Evolutionary conservation across 1,140 invertebrate species (phyloP), one percentile per base, ranked within the genome.

Genomic region (Gonioctena quinquepunctata): DNA sequence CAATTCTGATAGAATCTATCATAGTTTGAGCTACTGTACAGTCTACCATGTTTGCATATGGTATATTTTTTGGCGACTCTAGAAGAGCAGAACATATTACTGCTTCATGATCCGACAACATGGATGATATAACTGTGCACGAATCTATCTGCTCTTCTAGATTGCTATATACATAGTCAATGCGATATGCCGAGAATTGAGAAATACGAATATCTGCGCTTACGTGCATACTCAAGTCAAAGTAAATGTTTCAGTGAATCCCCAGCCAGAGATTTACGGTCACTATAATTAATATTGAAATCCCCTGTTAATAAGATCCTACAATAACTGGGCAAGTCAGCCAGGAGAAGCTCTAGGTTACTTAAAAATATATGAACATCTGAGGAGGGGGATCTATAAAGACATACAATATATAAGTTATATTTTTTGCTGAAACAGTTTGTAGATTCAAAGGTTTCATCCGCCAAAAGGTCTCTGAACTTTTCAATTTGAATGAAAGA

Each of bases 401-500:
- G 3, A 50, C 49, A 50, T 5, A 50, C n/a, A 50, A 50, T n/a
- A 50, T 50, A 50, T 50, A n/a, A 19, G 49, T 50, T 50, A 50
- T 50, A 16, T 50, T 50, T 50, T 50, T 50, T 3, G 18, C 49
- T 16, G 18, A 4, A 50, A 50, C 49, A 50, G n/a, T 6, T 50
- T n/a, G 18, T 16, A 16, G n/a, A 50, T 19, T 50, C 49, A 19
- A 50, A 50, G 3, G 4, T 4, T 42, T 42, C n/a, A 42, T 42
- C 33, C n/a, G n/a, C 49, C 19, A 3, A 50, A 16, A 50, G 49
- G 18, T 50, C 19, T 16, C n/a, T 19, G 18, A 50, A 50, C 49
- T 50, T 50, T 16, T 50, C 49, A 50, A 50, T n/a, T 50, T 50
- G 49, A 50, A 50, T 50, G n/a, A n/a, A n/a, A n/a, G n/a, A n/a